A percentile compares a stretch with the other conserved stretches of the same genome.
Evolutionary conservation across 2,888 invertebrate genomes (phyloP).

Genomic region (Parnassius smintheus): DNA sequence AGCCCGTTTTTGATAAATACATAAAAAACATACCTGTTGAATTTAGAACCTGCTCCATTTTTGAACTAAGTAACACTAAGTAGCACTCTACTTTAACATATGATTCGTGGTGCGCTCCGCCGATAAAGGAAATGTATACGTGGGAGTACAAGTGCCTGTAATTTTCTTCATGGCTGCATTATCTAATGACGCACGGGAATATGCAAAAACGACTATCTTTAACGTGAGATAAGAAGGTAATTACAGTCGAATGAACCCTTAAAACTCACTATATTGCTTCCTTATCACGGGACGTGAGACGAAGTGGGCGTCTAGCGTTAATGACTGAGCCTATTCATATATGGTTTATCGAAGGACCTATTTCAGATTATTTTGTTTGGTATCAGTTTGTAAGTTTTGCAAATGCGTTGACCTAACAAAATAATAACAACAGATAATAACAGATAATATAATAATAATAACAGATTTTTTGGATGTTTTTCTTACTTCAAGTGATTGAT

Average conservation of each 20-base stretch:
- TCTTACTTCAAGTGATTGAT: conserved; percentile 25
- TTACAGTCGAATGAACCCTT: conserved; percentile 40
- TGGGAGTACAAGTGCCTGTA: conserved; percentile 45
- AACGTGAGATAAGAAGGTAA: conserved; percentile 42
- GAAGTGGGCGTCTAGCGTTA: conserved; percentile 39
- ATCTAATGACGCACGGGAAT: conserved; percentile 45
- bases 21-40: no score
- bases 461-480: not conserved
- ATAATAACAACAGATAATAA: no score
- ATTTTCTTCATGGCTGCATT: conserved; percentile 57
- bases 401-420: no score
- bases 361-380: not conserved
- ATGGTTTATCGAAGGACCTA: not conserved
- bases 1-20: no score
- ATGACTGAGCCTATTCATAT: conserved; percentile 33
- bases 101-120: conserved; percentile 38
- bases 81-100: conserved; percentile 31
- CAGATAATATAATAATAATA: no score
- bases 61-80: no score
- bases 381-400: no score
- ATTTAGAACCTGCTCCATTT: no score
- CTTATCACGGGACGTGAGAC: conserved; percentile 34
- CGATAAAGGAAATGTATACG: conserved; percentile 46
- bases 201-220: conserved; percentile 49
- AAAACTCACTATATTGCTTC: conserved; percentile 43